phyloP scores from a whole-genome alignment of 1,140 invertebrate genomes.

The Pogonomyrmex barbatus region DNA sequence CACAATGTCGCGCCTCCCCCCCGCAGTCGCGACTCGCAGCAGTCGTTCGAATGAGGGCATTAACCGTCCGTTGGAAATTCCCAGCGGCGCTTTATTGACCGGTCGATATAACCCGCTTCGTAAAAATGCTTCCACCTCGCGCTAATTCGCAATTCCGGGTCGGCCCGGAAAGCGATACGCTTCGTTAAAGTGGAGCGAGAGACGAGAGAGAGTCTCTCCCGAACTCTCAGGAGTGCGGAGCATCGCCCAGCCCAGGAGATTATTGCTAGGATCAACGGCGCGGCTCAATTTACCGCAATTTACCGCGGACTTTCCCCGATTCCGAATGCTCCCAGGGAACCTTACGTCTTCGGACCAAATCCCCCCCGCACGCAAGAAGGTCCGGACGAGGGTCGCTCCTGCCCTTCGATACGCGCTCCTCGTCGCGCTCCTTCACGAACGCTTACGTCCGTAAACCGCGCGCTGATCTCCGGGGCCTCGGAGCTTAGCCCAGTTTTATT shows the following conservation, averaged over 20 bases:
- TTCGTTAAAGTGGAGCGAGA: slow-evolving; percentile 56
- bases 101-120: slow-evolving; percentile 63
- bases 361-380: neutral
- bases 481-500: slow-evolving; percentile 83
- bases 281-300: slow-evolving; percentile 71
- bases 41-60: slow-evolving; percentile 64
- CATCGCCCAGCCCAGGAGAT: slow-evolving; percentile 55
- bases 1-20: slow-evolving; percentile 16
- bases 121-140: slow-evolving; percentile 61
- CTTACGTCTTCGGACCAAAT: slow-evolving; percentile 68
- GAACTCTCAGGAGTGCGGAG: slow-evolving; percentile 21
- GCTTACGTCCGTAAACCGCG: slow-evolving; percentile 72
- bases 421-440: slow-evolving; percentile 57
- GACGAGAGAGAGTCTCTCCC: slow-evolving; percentile 7
- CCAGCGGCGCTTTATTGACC: slow-evolving; percentile 63
- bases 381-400: slow-evolving; percentile 34
- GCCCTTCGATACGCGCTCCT: slow-evolving; percentile 1
- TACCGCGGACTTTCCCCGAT: slow-evolving; percentile 65
- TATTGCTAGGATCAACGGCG: slow-evolving; percentile 65
- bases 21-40: slow-evolving; percentile 59
- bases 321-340: slow-evolving; percentile 54
- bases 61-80: slow-evolving; percentile 63
- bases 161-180: slow-evolving; percentile 51
- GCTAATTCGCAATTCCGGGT: slow-evolving; percentile 63
- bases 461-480: slow-evolving; percentile 70